Percentiles rank a stretch among this genome's conserved stretches.
These are phyloP conservation scores for Hydra vulgaris DNA, from an alignment of 30 jellyfish, hydroid and myxozoan genomes.

Conservation along the genomic window DNA sequence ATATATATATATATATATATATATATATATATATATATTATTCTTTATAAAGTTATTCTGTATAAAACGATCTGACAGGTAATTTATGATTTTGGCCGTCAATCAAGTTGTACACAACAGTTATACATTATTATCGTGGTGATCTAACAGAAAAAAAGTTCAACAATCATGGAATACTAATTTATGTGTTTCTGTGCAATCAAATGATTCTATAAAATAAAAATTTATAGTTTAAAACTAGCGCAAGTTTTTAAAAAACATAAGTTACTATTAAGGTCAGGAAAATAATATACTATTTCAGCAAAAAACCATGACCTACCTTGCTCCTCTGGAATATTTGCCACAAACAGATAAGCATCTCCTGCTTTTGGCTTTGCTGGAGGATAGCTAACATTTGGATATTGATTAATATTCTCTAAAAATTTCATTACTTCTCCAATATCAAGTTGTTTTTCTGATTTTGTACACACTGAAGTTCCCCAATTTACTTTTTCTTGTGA, in stretches of 20 bases:
- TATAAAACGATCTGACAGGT: too few relatives aligned
- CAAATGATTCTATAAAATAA: too few relatives aligned
- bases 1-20: too few relatives aligned
- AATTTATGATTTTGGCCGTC: too few relatives aligned
- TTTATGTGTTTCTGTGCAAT: too few relatives aligned
- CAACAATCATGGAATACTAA: too few relatives aligned
- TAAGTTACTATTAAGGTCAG: not conserved
- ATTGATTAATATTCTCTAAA: slow-evolving; percentile 52
- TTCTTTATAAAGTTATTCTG: too few relatives aligned
- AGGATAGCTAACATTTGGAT: slow-evolving; percentile 54
- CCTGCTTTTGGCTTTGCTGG: slow-evolving; percentile 88
- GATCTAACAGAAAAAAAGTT: too few relatives aligned
- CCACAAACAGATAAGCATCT: slow-evolving; percentile 66
- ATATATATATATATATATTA: too few relatives aligned
- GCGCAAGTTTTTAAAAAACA: not conserved
- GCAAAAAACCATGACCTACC: slow-evolving; percentile 44
- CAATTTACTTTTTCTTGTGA: not conserved
- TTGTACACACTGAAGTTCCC: slow-evolving; percentile 6
- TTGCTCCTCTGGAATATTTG: slow-evolving; percentile 61
- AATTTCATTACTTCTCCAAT: slow-evolving; percentile 59
- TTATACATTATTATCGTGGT: too few relatives aligned
- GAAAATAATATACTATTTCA: not conserved
- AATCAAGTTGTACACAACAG: too few relatives aligned
- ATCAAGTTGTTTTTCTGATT: slow-evolving; percentile 37
- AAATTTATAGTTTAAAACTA: not conserved